These are phyloP conservation scores for Altica lythri DNA, from an alignment of 2,888 invertebrate species.

Conservation along the genomic window DNA sequence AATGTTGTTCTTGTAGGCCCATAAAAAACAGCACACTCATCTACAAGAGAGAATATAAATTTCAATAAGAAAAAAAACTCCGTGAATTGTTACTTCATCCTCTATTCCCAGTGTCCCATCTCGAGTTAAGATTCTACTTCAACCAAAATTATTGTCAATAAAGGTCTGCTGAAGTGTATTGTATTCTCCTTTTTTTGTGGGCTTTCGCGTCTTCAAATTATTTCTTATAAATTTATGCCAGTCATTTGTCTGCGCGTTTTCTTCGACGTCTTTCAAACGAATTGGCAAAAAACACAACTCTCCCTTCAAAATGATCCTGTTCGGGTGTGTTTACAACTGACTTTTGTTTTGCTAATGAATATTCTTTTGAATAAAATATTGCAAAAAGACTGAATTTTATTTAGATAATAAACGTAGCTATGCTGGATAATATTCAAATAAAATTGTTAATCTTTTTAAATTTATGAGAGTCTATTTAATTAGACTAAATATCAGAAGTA, in stretches of 20 bases:
- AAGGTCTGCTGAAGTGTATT: slow-evolving; percentile 17
- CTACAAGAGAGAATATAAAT: neutral
- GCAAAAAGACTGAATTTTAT: too few species aligned
- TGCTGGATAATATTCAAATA: too few species aligned
- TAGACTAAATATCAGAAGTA: too few species aligned
- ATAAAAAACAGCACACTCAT: too few species aligned
- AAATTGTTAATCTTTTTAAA: too few species aligned
- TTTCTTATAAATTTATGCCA: slow-evolving; percentile 16
- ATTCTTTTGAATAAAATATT: too few species aligned
- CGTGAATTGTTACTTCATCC: slow-evolving; percentile 7
- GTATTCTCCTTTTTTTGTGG: slow-evolving; percentile 17
- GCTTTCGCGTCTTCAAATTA: slow-evolving; percentile 16
- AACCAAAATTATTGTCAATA: slow-evolving; percentile 16
- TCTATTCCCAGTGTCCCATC: slow-evolving; percentile 2
- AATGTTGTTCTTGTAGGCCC: too few species aligned
- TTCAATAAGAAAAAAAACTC: slow-evolving; percentile 2
- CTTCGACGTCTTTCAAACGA: neutral
- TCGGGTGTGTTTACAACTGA: too few species aligned
- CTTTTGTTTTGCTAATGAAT: too few species aligned
- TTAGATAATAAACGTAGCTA: too few species aligned
- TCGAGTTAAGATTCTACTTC: slow-evolving; percentile 13
- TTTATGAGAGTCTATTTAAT: too few species aligned
- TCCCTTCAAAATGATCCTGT: too few species aligned
- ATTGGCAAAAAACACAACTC: neutral
- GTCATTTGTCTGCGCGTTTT: slow-evolving; percentile 7